phyloP scores from a whole-genome alignment of 2,797 vertebrate species.

The Valencia hispanica region DNA sequence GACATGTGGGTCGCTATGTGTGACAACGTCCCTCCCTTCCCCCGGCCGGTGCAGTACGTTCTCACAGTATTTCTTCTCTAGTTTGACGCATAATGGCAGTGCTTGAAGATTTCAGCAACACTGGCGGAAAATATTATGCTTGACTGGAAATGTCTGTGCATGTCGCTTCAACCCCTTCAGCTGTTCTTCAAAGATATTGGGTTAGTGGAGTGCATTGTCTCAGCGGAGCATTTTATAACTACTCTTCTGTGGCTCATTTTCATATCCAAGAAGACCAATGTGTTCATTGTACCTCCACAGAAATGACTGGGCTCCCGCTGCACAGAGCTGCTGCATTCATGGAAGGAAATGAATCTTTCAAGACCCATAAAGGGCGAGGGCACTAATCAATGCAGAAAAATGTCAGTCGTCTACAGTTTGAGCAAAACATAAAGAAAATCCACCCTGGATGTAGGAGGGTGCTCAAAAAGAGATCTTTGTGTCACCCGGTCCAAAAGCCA shows the following conservation, averaged over 20 bases:
- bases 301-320: slow-evolving; percentile 69
- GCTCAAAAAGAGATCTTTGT: slow-evolving; percentile 96
- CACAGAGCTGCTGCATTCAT: slow-evolving; percentile 69
- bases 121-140: slow-evolving; percentile 60
- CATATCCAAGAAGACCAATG: slow-evolving; percentile 50
- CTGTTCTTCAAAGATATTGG: slow-evolving; percentile 40
- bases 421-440: slow-evolving; percentile 79
- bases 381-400: slow-evolving; percentile 81
- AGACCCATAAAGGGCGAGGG: slow-evolving; percentile 70
- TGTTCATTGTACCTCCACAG: slow-evolving; percentile 65
- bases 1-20: slow-evolving; percentile 81
- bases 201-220: slow-evolving; percentile 31
- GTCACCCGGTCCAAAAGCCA: slow-evolving; percentile 80
- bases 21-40: slow-evolving; percentile 77
- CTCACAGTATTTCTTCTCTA: slow-evolving; percentile 76
- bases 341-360: slow-evolving; percentile 73
- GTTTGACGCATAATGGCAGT: slow-evolving; percentile 70
- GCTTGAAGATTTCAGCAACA: slow-evolving; percentile 50
- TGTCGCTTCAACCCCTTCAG: slow-evolving; percentile 62
- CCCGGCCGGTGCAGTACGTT: slow-evolving; percentile 61
- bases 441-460: slow-evolving; percentile 88
- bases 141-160: slow-evolving; percentile 30
- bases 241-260: slow-evolving; percentile 21
- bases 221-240: slow-evolving; percentile 4
- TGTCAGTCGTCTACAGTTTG: slow-evolving; percentile 79